These are phyloP conservation scores for Brachyistius frenatus DNA, from an alignment of 2,113 vertebrate species.

Conservation along the genomic window DNA sequence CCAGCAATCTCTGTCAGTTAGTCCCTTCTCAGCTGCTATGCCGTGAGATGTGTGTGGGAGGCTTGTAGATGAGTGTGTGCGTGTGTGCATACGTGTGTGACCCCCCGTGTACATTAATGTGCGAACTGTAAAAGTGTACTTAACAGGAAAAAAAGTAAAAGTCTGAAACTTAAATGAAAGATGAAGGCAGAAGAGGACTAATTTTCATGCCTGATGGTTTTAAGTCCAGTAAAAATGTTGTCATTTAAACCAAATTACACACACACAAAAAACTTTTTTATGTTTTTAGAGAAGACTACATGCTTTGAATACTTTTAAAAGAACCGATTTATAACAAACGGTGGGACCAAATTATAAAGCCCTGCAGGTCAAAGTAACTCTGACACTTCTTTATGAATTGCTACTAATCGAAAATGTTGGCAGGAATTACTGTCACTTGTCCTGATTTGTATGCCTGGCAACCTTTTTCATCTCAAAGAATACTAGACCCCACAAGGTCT, in stretches of 20 bases:
- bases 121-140: constrained; percentile 40
- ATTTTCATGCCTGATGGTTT: constrained; percentile 25
- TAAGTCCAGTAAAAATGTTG: constrained; percentile 7
- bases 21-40: constrained; percentile 87
- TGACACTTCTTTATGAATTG: constrained; percentile 67
- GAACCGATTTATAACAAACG: constrained; percentile 20
- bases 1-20: constrained; percentile 90
- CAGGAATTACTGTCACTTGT: constrained; percentile 79
- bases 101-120: constrained; percentile 49
- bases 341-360: constrained; percentile 49
- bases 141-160: constrained; percentile 41
- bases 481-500: constrained; percentile 80
- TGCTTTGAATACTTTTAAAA: constrained; percentile 19
- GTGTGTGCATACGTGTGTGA: constrained; percentile 21
- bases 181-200: constrained; percentile 15
- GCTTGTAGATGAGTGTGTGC: constrained; percentile 33
- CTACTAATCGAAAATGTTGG: constrained; percentile 73
- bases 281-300: background rate
- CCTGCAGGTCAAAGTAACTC: constrained; percentile 62
- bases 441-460: constrained; percentile 79
- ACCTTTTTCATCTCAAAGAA: constrained; percentile 77
- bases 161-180: constrained; percentile 32
- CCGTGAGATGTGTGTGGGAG: constrained; percentile 76
- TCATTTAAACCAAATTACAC: background rate
- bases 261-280: constrained; percentile 8